A percentile compares a stretch with the other conserved stretches of the same genome.
phyloP scores from a whole-genome alignment of 2,113 vertebrate species.

The Stegastes partitus region DNA sequence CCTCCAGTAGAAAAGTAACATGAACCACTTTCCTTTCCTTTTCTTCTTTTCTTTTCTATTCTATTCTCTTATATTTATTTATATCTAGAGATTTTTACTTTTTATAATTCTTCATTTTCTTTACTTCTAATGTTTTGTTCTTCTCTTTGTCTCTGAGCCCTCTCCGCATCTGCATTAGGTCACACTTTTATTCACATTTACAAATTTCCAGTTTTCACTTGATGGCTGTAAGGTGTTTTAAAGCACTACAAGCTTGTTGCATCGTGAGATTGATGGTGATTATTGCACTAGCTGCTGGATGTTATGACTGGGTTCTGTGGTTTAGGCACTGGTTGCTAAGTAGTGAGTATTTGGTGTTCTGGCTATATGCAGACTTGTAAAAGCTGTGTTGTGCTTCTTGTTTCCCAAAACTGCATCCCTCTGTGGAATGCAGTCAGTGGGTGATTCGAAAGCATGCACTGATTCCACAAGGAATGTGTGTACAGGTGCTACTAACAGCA shows the following conservation, averaged over 20 bases:
- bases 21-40: too few species aligned
- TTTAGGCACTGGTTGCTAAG: not conserved
- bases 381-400: not conserved
- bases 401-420: not conserved
- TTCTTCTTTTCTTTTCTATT: too few species aligned
- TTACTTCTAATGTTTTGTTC: not conserved
- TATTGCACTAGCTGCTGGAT: not conserved
- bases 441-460: not conserved
- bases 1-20: too few species aligned
- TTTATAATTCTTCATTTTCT: not conserved
- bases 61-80: too few species aligned
- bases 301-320: not conserved
- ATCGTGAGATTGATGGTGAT: not conserved
- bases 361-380: not conserved
- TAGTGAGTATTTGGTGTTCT: not conserved
- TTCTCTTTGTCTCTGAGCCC: not conserved
- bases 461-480: conserved; percentile 11
- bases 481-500: conserved; percentile 45
- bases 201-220: not conserved
- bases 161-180: not conserved
- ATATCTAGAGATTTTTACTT: too few species aligned
- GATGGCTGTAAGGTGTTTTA: not conserved
- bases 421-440: not conserved
- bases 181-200: not conserved
- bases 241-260: not conserved